A percentile compares a stretch with the other conserved stretches of the same genome.
Evolutionary conservation across 2,113 vertebrate genomes (phyloP).

Genomic region (Naja naja): DNA sequence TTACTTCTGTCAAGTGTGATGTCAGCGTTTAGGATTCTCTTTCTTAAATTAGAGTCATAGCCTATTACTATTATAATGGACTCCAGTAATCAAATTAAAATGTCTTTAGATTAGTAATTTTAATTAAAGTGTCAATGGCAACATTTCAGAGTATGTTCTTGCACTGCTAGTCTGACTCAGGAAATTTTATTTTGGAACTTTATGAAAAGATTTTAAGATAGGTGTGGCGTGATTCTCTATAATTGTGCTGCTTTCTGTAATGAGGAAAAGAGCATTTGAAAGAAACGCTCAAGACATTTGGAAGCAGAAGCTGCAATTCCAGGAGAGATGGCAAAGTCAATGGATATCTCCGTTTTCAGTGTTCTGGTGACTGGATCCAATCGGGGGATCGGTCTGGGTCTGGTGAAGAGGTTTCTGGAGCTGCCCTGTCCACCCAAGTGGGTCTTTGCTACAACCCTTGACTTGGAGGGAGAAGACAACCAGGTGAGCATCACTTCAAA

Average conservation of each 20-base stretch:
- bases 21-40: neutral
- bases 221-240: neutral
- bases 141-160: neutral
- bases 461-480: neutral
- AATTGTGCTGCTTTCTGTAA: neutral
- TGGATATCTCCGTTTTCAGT: neutral
- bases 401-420: neutral
- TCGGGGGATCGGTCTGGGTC: neutral
- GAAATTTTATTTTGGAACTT: neutral
- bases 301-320: neutral
- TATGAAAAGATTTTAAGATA: neutral
- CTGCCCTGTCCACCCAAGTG: neutral
- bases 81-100: neutral
- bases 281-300: neutral
- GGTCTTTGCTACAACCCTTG: neutral
- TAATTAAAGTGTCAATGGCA: neutral
- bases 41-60: neutral
- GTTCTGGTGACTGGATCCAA: neutral
- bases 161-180: neutral
- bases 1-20: neutral
- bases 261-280: neutral
- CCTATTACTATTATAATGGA: neutral
- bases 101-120: neutral
- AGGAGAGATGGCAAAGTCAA: neutral
- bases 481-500: neutral